phyloP scores from a whole-genome alignment of 2,888 invertebrate genomes.

The Rhorus exstirpatorius region DNA sequence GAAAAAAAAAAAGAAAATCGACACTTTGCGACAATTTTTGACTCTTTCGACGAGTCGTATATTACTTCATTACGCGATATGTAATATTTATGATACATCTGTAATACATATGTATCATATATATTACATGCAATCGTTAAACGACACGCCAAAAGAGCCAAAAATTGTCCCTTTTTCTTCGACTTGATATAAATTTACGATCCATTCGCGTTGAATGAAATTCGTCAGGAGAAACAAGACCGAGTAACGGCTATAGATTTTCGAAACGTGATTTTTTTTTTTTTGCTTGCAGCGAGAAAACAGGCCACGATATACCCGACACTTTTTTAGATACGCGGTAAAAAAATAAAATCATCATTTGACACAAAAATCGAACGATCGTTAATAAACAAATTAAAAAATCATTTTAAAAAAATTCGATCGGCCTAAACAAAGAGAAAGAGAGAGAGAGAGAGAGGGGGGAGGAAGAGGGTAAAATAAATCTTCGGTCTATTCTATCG shows the following conservation, averaged over 20 bases:
- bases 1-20: slow-evolving; percentile 25
- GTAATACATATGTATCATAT: background rate
- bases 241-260: background rate
- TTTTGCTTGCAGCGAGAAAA: slow-evolving; percentile 3
- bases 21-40: slow-evolving; percentile 53
- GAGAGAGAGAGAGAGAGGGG: background rate
- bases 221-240: background rate
- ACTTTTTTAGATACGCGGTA: too few relatives aligned
- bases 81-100: background rate
- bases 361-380: background rate
- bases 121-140: slow-evolving; percentile 29
- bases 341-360: background rate
- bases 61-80: background rate
- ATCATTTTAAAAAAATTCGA: slow-evolving; percentile 1
- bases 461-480: background rate
- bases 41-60: slow-evolving; percentile 35
- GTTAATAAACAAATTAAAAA: background rate
- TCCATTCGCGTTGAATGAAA: background rate
- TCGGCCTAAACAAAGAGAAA: slow-evolving; percentile 53
- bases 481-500: background rate
- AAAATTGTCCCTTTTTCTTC: slow-evolving; percentile 38
- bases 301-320: background rate
- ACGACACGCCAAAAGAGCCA: slow-evolving; percentile 45
- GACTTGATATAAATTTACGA: slow-evolving; percentile 9
- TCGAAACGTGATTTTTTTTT: slow-evolving; percentile 32